Base-by-base conservation (phyloP, 2,113 vertebrate genomes). In the Halichoerus grypus region DNA sequence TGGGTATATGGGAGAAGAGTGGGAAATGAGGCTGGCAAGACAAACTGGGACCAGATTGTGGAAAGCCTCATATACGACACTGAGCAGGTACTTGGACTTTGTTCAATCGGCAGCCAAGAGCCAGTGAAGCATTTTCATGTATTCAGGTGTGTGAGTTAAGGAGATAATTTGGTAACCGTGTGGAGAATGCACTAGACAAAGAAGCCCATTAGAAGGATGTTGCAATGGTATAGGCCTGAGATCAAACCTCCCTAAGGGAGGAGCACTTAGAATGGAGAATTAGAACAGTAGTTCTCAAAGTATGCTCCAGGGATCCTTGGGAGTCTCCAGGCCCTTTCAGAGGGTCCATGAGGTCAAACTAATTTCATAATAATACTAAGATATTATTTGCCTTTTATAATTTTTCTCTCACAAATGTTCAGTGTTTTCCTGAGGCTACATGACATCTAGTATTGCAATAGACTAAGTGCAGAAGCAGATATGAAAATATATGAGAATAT, bases 311-410 rank as follows among this genome's bases (percentile, higher is more conserved):
- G 22, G 39, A 28, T 31, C 21, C 12, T 19, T 18, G 18, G 39
- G 21, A 96, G 57, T 53, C 14, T 33, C 46, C 15, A 72, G 67
- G 49, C 7, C 16, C 55, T 51, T 67, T 39, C 51, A 80, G 55
- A 53, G 42, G 42, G 55, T 57, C 42, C 36, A 49, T 24, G 57
- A 51, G 39, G 31, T 79, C 67, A 92, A 92, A 79, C 46, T 92
- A 92, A 65, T 96, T 91, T 96, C 36, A 89, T 85, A 81, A 76
- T 12, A 92, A 80, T 46, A 92, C 9, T 92, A 92, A 95, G 57
- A 90, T 92, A 65, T 80, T 90, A 88, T 74, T 49, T 88, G 71
- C 46, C 51, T 84, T 94, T 80, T 59, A 31, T 36, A 83, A 80
- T 74, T 90, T 57, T 80, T 92, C 57, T 95, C 18, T 95, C 39